Conservation (phyloP, 2,888 invertebrate genomes). For the Lutraria lutraria region DNA sequence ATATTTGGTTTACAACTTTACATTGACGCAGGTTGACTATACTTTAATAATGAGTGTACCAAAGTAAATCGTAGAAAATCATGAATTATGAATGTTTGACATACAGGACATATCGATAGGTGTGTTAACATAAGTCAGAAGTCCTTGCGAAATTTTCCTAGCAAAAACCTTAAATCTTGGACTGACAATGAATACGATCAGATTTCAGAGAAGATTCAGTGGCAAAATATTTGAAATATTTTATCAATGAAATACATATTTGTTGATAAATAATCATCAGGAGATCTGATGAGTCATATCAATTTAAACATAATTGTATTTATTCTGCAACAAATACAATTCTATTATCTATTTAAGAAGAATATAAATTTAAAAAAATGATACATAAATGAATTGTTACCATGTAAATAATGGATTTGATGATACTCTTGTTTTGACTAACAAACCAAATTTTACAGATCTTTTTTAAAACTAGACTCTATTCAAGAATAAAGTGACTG, state of each 20-base stretch:
- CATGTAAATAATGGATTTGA: too few species aligned
- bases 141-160: too few species aligned
- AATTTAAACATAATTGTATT: too few species aligned
- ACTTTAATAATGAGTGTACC: not conserved
- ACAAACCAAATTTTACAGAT: too few species aligned
- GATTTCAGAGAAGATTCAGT: not conserved
- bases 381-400: too few species aligned
- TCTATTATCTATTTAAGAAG: too few species aligned
- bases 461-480: too few species aligned
- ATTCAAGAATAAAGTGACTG: too few species aligned
- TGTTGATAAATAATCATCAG: not conserved
- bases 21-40: not conserved
- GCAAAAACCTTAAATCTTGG: not conserved
- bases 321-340: too few species aligned
- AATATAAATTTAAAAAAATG: too few species aligned
- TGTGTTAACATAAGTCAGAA: not conserved
- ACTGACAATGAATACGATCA: not conserved
- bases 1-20: constrained; percentile 2
- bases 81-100: not conserved
- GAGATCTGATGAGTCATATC: not conserved
- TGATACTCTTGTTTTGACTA: too few species aligned
- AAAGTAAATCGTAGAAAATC: not conserved
- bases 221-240: not conserved
- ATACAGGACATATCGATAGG: not conserved
- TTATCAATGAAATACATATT: not conserved